These are phyloP conservation scores for Andrena fulva DNA, from an alignment of 2,888 invertebrate genomes.

Conservation along the genomic window DNA sequence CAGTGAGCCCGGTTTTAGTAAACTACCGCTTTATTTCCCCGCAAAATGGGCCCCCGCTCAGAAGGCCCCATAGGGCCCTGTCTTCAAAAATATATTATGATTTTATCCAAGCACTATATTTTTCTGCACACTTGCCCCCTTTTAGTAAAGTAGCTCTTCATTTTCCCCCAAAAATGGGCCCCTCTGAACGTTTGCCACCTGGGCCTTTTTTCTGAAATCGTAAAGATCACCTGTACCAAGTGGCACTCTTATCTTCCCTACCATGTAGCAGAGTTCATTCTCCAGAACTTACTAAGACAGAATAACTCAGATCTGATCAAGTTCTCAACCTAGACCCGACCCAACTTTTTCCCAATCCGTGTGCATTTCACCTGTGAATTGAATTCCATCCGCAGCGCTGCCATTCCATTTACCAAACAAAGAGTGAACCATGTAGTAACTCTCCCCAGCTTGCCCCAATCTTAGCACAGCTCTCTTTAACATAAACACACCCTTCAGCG, in stretches of 20 bases:
- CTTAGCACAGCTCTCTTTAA: background rate
- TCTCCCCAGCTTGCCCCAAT: background rate
- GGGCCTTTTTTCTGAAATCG: too few species aligned
- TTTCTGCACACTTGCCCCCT: too few species aligned
- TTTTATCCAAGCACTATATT: too few species aligned
- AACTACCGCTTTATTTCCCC: too few species aligned
- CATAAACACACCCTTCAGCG: too few species aligned
- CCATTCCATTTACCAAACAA: slow-evolving; percentile 12
- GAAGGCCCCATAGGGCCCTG: too few species aligned
- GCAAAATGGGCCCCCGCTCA: too few species aligned
- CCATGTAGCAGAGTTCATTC: background rate
- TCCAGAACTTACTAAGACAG: background rate
- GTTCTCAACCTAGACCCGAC: slow-evolving; percentile 42
- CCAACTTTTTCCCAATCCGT: slow-evolving; percentile 27
- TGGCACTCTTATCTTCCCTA: background rate
- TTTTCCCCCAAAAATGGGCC: too few species aligned
- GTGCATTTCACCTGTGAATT: background rate
- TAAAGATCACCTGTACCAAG: too few species aligned
- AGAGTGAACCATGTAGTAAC: background rate
- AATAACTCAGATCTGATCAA: slow-evolving; percentile 27
- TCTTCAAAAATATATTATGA: too few species aligned
- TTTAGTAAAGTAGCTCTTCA: background rate
- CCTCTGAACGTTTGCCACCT: too few species aligned
- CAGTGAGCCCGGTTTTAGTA: too few species aligned
- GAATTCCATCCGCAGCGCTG: background rate